These are phyloP conservation scores for Agrochola lychnidis DNA, from an alignment of 2,888 invertebrate genomes.

Conservation along the genomic window DNA sequence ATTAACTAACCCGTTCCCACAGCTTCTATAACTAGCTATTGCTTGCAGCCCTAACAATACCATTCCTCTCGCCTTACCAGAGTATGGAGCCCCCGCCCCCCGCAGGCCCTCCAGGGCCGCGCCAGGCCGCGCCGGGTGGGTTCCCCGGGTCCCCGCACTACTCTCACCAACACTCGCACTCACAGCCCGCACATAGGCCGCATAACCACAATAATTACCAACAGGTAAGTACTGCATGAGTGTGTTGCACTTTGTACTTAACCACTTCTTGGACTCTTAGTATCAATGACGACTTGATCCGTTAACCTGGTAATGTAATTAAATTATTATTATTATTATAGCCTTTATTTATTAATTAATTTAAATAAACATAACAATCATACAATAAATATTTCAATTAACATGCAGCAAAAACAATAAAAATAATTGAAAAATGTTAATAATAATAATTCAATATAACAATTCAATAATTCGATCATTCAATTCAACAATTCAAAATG, in stretches of 20 bases:
- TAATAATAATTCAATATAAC: too few relatives aligned
- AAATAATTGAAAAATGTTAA: too few relatives aligned
- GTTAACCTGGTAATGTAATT: neutral
- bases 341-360: too few relatives aligned
- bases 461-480: too few relatives aligned
- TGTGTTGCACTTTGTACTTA: slow-evolving; percentile 12
- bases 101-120: slow-evolving; percentile 36
- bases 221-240: slow-evolving; percentile 66
- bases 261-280: neutral
- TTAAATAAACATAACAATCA: too few relatives aligned
- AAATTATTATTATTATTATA: too few relatives aligned
- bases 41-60: slow-evolving; percentile 6
- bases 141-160: slow-evolving; percentile 75
- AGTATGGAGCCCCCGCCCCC: slow-evolving; percentile 73
- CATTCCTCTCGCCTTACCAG: slow-evolving; percentile 55
- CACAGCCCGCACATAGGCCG: slow-evolving; percentile 81
- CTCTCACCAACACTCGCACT: slow-evolving; percentile 86
- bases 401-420: too few relatives aligned
- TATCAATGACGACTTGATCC: too few relatives aligned
- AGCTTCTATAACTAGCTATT: neutral
- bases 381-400: too few relatives aligned
- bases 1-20: too few relatives aligned
- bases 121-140: slow-evolving; percentile 57
- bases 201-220: slow-evolving; percentile 75
- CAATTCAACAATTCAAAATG: too few relatives aligned